A percentile compares a stretch with the other conserved stretches of the same genome.
phyloP scores from a whole-genome alignment of 2,797 vertebrate genomes.

The Agapornis canus region DNA sequence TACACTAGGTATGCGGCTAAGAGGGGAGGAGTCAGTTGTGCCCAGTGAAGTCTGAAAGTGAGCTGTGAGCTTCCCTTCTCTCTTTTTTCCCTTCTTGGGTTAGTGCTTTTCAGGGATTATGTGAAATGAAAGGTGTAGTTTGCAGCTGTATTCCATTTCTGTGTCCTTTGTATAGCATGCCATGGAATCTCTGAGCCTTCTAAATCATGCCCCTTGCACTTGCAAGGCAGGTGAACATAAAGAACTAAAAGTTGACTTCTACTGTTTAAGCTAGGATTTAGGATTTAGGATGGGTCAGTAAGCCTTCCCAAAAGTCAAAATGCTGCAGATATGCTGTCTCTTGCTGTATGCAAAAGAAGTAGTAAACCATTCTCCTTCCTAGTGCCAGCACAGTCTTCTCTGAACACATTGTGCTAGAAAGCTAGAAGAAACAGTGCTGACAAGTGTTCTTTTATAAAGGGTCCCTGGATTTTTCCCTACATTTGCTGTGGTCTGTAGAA shows the following conservation, averaged over 20 bases:
- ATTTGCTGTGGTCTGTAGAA: not conserved
- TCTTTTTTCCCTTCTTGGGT: not conserved
- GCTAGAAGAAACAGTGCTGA: not conserved
- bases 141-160: not conserved
- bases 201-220: not conserved
- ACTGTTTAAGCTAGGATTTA: not conserved
- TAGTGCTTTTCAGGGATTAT: not conserved
- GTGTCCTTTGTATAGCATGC: not conserved
- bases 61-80: not conserved
- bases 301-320: not conserved
- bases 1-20: not conserved
- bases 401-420: not conserved
- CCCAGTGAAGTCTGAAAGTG: not conserved
- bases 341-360: not conserved
- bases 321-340: not conserved
- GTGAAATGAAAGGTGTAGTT: not conserved
- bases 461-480: not conserved
- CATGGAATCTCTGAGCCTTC: not conserved
- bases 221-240: not conserved
- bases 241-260: not conserved
- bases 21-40: slow-evolving; percentile 48
- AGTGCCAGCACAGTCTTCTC: not conserved
- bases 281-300: not conserved
- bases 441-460: not conserved
- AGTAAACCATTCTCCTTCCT: not conserved